Evolutionary conservation across 2,113 vertebrate genomes (phyloP).

Genomic region (Varanus komodoensis): DNA sequence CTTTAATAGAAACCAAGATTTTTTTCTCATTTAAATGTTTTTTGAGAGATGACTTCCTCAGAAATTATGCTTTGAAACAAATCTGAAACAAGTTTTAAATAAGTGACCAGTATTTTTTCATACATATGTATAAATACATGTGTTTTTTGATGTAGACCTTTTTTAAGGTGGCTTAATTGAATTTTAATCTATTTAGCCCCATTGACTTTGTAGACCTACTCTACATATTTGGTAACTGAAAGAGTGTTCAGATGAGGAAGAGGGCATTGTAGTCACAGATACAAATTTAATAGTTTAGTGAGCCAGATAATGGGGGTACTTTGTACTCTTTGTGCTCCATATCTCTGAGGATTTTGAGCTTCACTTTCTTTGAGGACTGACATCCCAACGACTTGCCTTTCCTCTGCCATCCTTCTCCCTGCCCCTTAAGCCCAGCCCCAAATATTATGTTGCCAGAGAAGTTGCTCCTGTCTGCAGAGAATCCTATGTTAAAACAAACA

Average conservation of each 20-base stretch:
- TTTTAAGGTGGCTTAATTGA: neutral
- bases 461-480: too few species aligned
- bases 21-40: neutral
- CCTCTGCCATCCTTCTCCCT: too few species aligned
- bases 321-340: conserved; percentile 18
- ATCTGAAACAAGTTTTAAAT: neutral
- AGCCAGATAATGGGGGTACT: neutral
- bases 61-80: neutral
- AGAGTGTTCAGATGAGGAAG: neutral
- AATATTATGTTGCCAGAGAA: neutral
- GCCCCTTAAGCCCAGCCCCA: neutral
- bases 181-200: neutral
- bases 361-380: fast-evolving
- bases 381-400: neutral
- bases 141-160: neutral
- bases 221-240: neutral
- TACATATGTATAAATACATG: neutral
- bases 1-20: neutral
- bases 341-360: neutral
- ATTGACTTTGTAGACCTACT: neutral
- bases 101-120: neutral
- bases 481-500: too few species aligned
- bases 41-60: neutral
- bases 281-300: conserved; percentile 21
- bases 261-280: neutral